phyloP scores from a whole-genome alignment of 2,113 vertebrate genomes.

The Anolis sagrei region DNA sequence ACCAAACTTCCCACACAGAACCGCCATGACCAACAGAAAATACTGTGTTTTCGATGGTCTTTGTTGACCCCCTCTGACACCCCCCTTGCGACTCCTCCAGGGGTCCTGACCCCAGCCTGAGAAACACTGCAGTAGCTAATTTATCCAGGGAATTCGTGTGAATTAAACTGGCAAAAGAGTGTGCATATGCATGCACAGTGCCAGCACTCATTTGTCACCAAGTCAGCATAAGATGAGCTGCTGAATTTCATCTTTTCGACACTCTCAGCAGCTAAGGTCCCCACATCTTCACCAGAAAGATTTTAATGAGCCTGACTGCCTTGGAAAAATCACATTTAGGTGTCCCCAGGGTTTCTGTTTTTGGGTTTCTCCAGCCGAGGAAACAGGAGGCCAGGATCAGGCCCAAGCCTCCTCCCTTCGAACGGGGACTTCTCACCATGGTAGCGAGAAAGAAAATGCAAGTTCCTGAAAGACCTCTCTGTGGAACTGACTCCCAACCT shows the following conservation, averaged over 20 bases:
- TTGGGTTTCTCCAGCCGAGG: constrained; percentile 78
- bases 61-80: too few species aligned
- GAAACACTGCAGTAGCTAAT: too few species aligned
- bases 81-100: too few species aligned
- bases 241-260: not conserved
- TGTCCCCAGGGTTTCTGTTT: constrained; percentile 57
- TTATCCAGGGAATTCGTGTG: not conserved
- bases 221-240: not conserved
- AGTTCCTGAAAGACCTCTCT: constrained; percentile 77
- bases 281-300: fast-evolving
- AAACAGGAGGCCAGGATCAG: constrained; percentile 87
- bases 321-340: constrained; percentile 29
- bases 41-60: too few species aligned
- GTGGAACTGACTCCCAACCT: constrained; percentile 80
- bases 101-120: too few species aligned
- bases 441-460: constrained; percentile 81
- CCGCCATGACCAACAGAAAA: too few species aligned
- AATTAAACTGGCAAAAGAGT: not conserved
- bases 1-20: too few species aligned
- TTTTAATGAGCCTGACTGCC: constrained; percentile 41
- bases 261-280: not conserved
- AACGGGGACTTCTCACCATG: constrained; percentile 79
- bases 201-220: not conserved
- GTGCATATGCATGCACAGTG: not conserved
- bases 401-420: constrained; percentile 86